Base-by-base conservation (phyloP, 2,888 invertebrate genomes). In the Lochmaea capreae region DNA sequence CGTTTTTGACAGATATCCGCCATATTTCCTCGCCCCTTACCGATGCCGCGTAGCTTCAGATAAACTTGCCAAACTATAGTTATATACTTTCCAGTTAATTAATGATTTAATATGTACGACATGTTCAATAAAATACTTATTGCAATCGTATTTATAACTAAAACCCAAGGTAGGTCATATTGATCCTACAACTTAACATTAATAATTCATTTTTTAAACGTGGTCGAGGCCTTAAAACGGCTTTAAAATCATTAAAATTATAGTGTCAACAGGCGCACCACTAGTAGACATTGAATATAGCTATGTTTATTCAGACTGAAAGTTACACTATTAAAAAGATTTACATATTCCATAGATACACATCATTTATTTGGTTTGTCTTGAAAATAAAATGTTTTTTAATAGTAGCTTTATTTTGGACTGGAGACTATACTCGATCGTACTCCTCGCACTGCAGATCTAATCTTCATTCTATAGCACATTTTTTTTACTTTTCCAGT, bases 161-260 rank as follows among this genome's bases (percentile, higher is more conserved):
- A 61, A 61, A n/a, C n/a, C 33, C 61, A 61, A 61, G 61, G 61
- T 61, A 14, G 22, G 42, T 39, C 12, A 33, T 39, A 33, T 61
- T 39, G 16, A 14, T 61, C n/a, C 6, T 61, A 61, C 33, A 61
- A 5, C 26, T 58, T 14, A 26, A 39, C 49, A 39, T 61, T 5
- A 61, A 39, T 61, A 61, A 61, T 61, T 61, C 61, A 61, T 39
- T 61, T 16, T 61, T 33, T 33, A 39, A n/a, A 61, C n/a, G n/a
- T 39, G 61, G 61, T 61, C 61, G 39, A 39, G 22, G 61, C 61
- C n/a, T 33, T n/a, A 49, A n/a, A 49, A 8, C 49, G 49, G 14
- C 49, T n/a, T n/a, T n/a, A 14, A 14, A 14, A 49, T 49, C 14
- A 49, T 49, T 49, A 49, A 39, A 39, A 9, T 9, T 49, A 6